A percentile compares a stretch with the other conserved stretches of the same genome.
Conservation (phyloP, 2,888 invertebrate genomes). For the Melipona bicolor region DNA sequence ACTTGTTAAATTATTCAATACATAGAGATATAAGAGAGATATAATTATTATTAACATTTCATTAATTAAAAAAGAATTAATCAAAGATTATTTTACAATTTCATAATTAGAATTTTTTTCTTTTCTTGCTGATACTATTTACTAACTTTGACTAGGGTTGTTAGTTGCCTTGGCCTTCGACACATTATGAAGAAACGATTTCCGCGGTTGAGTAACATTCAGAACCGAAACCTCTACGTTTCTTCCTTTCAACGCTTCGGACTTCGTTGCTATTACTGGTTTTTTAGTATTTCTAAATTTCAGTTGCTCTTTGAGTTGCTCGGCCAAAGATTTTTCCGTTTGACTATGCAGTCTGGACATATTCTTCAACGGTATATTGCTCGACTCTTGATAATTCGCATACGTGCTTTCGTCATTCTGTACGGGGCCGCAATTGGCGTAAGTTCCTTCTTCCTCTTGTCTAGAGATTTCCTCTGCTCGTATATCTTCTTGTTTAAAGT, state of each 20-base stretch:
- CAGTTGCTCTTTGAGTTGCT: constrained; percentile 76
- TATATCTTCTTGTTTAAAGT: neutral
- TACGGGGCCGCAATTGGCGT: constrained; percentile 74
- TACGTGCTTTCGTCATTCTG: constrained; percentile 58
- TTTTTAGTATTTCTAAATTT: constrained; percentile 66
- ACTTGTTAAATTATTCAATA: neutral
- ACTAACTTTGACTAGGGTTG: constrained; percentile 64
- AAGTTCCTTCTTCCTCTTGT: constrained; percentile 72
- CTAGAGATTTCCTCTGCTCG: neutral
- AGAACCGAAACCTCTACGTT: constrained; percentile 31
- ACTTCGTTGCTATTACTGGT: constrained; percentile 66
- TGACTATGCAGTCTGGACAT: constrained; percentile 66
- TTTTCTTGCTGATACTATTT: neutral
- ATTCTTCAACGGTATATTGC: constrained; percentile 54
- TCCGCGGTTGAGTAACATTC: constrained; percentile 62
- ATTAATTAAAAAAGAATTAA: too few relatives aligned
- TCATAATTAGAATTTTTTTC: neutral
- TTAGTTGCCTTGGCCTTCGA: constrained; percentile 18
- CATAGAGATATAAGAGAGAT: too few relatives aligned
- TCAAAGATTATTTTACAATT: too few relatives aligned
- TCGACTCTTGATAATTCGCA: constrained; percentile 59
- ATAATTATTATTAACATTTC: too few relatives aligned
- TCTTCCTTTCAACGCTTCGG: constrained; percentile 46
- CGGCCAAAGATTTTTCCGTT: constrained; percentile 69
- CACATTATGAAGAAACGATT: constrained; percentile 75